phyloP scores from a whole-genome alignment of 1,140 invertebrate genomes.

The Neelides sp. region DNA sequence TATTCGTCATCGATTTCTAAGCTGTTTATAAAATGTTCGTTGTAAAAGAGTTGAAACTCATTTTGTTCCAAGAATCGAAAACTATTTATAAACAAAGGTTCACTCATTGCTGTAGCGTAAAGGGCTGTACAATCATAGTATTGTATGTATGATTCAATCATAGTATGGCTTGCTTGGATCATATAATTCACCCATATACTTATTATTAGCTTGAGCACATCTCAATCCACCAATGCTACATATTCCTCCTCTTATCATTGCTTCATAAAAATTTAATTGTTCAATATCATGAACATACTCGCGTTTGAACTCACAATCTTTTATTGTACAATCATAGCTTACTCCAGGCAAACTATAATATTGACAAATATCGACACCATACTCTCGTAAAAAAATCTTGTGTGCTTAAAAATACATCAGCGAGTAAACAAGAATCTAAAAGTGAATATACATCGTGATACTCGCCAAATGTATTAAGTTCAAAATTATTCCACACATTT shows the following conservation, averaged over 20 bases:
- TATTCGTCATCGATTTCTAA: slow-evolving; percentile 19
- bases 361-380: slow-evolving; percentile 30
- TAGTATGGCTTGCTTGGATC: slow-evolving; percentile 5
- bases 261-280: slow-evolving; percentile 32
- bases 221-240: slow-evolving; percentile 23
- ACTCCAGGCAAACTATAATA: slow-evolving; percentile 33
- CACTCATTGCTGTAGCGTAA: slow-evolving; percentile 30
- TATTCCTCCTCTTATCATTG: slow-evolving; percentile 24
- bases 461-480: slow-evolving; percentile 28
- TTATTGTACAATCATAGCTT: slow-evolving; percentile 31
- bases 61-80: slow-evolving; percentile 25
- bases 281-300: slow-evolving; percentile 31
- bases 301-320: slow-evolving; percentile 19
- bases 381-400: slow-evolving; percentile 30
- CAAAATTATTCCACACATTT: slow-evolving; percentile 31
- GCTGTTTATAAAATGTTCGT: slow-evolving; percentile 8
- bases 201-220: slow-evolving; percentile 20
- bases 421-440: no score
- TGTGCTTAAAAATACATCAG: slow-evolving; percentile 25
- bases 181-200: slow-evolving; percentile 23
- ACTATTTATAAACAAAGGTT: slow-evolving; percentile 18
- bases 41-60: neutral
- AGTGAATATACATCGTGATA: slow-evolving; percentile 34
- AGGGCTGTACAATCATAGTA: no score
- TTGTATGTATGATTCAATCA: no score